Conservation (phyloP, 2,888 invertebrate species). For the Drosophila picticornis region DNA sequence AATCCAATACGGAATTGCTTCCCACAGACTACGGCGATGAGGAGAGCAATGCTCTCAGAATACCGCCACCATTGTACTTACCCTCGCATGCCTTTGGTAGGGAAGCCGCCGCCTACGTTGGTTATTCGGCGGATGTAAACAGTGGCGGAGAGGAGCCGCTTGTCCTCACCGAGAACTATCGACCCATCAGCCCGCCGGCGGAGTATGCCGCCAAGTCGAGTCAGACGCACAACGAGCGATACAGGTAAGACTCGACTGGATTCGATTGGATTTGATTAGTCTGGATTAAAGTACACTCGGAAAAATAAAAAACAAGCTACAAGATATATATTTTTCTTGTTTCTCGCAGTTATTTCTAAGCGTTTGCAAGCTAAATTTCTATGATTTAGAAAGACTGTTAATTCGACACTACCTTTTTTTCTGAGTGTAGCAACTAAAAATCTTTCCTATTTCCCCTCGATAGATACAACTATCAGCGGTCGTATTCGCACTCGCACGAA, state of each 20-base stretch:
- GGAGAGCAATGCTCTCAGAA: conserved; percentile 58
- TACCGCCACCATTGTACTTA: conserved; percentile 84
- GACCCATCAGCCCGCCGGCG: conserved; percentile 90
- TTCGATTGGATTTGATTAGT: neutral
- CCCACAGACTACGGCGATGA: conserved; percentile 71
- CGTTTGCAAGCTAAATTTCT: too few species aligned
- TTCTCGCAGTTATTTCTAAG: neutral
- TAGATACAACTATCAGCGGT: conserved; percentile 86
- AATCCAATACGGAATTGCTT: conserved; percentile 54
- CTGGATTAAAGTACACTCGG: neutral
- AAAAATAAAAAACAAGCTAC: neutral
- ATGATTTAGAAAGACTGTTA: too few species aligned
- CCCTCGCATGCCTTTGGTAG: conserved; percentile 83
- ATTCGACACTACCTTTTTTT: neutral
- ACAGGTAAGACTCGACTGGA: conserved; percentile 68
- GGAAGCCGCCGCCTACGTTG: conserved; percentile 74
- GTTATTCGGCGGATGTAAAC: conserved; percentile 64
- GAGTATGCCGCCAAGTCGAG: conserved; percentile 87
- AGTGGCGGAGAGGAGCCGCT: conserved; percentile 82
- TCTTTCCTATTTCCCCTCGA: neutral
- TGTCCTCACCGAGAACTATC: conserved; percentile 86
- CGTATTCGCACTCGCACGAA: conserved; percentile 89
- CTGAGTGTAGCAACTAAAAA: neutral
- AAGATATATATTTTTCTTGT: neutral
- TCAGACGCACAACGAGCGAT: conserved; percentile 81